Evolutionary conservation across 2,888 invertebrate genomes (phyloP).

Genomic region (Plagodis pulveraria): DNA sequence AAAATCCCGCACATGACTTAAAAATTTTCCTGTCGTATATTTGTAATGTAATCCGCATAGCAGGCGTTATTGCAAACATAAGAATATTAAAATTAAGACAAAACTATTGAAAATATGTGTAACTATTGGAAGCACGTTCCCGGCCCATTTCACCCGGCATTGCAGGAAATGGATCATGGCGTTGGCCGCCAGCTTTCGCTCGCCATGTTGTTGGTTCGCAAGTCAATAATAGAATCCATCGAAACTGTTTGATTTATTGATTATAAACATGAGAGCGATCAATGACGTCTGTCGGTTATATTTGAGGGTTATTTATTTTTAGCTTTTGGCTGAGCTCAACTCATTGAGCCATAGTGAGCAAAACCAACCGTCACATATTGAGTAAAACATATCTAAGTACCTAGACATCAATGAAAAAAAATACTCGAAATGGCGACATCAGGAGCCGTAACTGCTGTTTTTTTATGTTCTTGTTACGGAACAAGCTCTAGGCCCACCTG

Average conservation of each 20-base stretch:
- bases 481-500: too few relatives aligned
- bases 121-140: conserved; percentile 33
- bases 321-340: background rate
- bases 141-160: conserved; percentile 72
- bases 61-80: too few relatives aligned
- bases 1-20: too few relatives aligned
- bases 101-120: background rate
- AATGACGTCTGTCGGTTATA: conserved; percentile 47
- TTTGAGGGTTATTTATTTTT: conserved; percentile 29
- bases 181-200: conserved; percentile 57
- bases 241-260: conserved; percentile 61
- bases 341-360: background rate
- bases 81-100: too few relatives aligned
- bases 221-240: conserved; percentile 79
- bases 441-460: too few relatives aligned
- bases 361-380: too few relatives aligned
- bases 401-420: too few relatives aligned
- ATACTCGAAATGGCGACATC: too few relatives aligned
- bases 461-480: too few relatives aligned
- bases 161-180: conserved; percentile 69
- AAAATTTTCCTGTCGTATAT: too few relatives aligned
- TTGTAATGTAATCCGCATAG: too few relatives aligned
- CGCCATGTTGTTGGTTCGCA: conserved; percentile 69
- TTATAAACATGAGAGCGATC: conserved; percentile 56
- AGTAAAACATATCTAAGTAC: too few relatives aligned